Evolutionary conservation across 2,113 vertebrate species (phyloP).

Genomic region (Pteropus alecto): DNA sequence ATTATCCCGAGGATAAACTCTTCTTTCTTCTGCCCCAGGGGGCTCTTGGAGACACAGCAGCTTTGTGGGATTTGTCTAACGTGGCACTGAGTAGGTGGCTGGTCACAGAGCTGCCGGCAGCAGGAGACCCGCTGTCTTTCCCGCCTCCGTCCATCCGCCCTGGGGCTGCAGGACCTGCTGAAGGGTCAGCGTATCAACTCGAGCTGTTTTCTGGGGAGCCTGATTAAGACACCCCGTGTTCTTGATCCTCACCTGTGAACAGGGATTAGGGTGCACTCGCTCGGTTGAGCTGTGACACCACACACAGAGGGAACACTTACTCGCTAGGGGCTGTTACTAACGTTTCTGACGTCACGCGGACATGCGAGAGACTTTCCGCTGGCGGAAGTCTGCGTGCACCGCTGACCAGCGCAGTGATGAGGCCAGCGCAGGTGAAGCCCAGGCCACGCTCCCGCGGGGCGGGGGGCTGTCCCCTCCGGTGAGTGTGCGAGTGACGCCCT

Average conservation of each 20-base stretch:
- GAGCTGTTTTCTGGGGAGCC: not conserved
- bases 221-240: rapidly evolving
- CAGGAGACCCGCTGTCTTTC: rapidly evolving
- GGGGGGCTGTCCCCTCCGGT: too few species aligned
- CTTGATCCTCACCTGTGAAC: not conserved
- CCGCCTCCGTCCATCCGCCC: rapidly evolving
- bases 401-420: too few species aligned
- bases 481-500: too few species aligned
- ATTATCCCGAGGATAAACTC: too few species aligned
- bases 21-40: not conserved
- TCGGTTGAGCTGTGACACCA: rapidly evolving
- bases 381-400: too few species aligned
- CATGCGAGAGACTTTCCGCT: too few species aligned
- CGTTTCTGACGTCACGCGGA: too few species aligned
- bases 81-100: not conserved
- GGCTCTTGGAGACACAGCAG: not conserved
- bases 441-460: too few species aligned
- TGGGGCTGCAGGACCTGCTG: rapidly evolving
- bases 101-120: not conserved
- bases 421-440: too few species aligned
- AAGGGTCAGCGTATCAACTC: rapidly evolving
- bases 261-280: not conserved
- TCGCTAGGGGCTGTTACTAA: not conserved
- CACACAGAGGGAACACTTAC: rapidly evolving
- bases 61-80: not conserved